phyloP scores from a whole-genome alignment of 2,797 vertebrate species.

The Artibeus lituratus region DNA sequence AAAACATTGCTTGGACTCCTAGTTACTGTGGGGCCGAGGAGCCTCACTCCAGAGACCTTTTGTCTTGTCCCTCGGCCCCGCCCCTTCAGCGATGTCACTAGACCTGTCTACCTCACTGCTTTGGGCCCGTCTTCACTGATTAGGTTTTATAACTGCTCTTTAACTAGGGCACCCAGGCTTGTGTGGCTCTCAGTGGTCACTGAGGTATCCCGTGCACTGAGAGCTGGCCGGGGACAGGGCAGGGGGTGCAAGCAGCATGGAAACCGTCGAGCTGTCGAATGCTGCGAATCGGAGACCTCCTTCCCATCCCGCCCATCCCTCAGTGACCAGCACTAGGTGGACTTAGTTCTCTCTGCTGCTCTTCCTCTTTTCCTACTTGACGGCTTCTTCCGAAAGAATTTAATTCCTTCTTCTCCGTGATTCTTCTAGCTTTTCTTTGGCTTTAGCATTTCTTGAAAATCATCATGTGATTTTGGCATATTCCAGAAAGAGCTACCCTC shows the following conservation, averaged over 20 bases:
- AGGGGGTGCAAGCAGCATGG: neutral
- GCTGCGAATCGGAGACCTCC: neutral
- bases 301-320: accelerated
- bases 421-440: neutral
- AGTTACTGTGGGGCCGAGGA: neutral
- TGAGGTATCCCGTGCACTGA: neutral
- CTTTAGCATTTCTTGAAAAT: neutral
- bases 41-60: neutral
- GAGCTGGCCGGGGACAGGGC: neutral
- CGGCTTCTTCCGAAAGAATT: neutral
- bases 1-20: neutral
- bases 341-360: neutral
- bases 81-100: neutral
- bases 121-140: neutral
- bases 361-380: neutral
- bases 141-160: neutral
- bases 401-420: neutral
- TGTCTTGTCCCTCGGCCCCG: neutral
- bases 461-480: neutral
- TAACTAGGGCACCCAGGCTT: neutral
- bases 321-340: neutral
- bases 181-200: neutral
- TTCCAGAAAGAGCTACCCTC: neutral
- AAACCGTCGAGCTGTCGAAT: too few species aligned
- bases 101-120: neutral